Conservation (phyloP, 2,888 invertebrate genomes). For the Eupithecia abbreviata region DNA sequence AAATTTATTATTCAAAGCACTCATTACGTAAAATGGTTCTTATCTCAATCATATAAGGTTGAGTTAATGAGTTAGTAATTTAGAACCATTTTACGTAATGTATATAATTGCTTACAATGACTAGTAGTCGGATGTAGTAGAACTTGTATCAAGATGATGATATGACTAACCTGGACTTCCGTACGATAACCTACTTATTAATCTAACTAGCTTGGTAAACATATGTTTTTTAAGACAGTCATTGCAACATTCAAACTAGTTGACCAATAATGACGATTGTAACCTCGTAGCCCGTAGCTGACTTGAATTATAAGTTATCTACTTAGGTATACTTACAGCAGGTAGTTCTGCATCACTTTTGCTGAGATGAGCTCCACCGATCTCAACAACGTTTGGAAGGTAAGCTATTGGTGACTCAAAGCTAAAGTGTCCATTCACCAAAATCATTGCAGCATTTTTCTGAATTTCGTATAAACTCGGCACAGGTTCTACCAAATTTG, state of each 20-base stretch:
- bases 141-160: neutral
- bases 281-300: neutral
- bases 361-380: constrained; percentile 82
- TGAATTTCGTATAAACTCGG: constrained; percentile 72
- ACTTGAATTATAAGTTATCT: neutral
- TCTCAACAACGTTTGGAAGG: constrained; percentile 82
- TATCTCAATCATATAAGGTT: neutral
- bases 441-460: constrained; percentile 68
- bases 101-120: neutral
- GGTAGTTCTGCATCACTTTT: constrained; percentile 64
- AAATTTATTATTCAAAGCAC: neutral
- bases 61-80: neutral
- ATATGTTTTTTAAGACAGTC: neutral
- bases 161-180: neutral
- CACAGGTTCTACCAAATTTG: constrained; percentile 63
- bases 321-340: constrained; percentile 51
- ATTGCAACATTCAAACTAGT: neutral
- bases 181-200: neutral
- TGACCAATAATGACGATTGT: neutral
- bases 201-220: neutral
- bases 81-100: neutral
- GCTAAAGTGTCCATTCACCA: constrained; percentile 81
- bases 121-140: neutral
- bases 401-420: constrained; percentile 75
- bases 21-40: neutral